A percentile compares a stretch with the other conserved stretches of the same genome.
These are phyloP conservation scores for Amblyornis subalaris DNA, from an alignment of 2,113 vertebrate genomes.

Conservation along the genomic window DNA sequence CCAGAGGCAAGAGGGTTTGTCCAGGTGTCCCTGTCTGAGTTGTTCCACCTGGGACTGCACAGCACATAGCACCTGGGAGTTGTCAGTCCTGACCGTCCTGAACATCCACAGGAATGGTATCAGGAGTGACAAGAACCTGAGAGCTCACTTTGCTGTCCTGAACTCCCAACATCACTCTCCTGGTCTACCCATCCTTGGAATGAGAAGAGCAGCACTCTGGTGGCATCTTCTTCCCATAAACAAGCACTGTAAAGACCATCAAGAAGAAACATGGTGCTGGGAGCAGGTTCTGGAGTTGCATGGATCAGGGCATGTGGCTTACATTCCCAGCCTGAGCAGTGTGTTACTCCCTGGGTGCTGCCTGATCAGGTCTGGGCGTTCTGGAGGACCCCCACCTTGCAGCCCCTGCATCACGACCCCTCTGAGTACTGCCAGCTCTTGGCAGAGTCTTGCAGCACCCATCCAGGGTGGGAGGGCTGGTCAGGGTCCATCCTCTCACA, in stretches of 20 bases:
- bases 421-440: background rate
- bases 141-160: background rate
- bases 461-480: background rate
- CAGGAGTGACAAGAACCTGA: background rate
- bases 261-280: background rate
- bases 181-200: too few relatives aligned
- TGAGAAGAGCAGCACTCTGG: rapidly evolving
- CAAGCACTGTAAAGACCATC: background rate
- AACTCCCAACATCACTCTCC: background rate
- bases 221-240: background rate
- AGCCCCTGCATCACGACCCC: rapidly evolving
- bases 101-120: rapidly evolving
- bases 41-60: background rate
- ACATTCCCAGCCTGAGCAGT: too few relatives aligned
- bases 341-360: rapidly evolving
- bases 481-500: background rate
- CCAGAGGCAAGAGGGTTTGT: too few relatives aligned
- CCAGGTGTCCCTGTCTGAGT: background rate
- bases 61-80: background rate
- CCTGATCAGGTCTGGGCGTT: background rate
- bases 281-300: background rate
- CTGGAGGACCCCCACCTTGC: rapidly evolving
- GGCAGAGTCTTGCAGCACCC: background rate
- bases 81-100: rapidly evolving
- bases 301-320: too few relatives aligned